phyloP scores from a whole-genome alignment of 2,797 vertebrate genomes.

The Peromyscus attwateri region DNA sequence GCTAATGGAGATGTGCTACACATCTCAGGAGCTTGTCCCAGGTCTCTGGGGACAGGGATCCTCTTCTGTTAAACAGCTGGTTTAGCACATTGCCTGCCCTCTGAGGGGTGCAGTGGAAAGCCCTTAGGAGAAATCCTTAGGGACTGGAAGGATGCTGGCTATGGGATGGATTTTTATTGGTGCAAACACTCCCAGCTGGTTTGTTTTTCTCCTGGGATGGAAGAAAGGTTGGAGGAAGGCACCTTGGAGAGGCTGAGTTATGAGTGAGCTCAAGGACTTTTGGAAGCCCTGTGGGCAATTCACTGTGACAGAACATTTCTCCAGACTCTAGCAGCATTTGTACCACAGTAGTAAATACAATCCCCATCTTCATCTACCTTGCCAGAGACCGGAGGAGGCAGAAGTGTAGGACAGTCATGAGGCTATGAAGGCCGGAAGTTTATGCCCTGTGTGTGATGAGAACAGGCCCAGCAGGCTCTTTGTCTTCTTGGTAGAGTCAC shows the following conservation, averaged over 20 bases:
- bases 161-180: conserved; percentile 73
- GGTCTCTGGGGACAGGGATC: conserved; percentile 81
- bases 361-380: neutral
- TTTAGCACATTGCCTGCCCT: conserved; percentile 86
- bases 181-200: conserved; percentile 67
- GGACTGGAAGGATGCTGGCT: conserved; percentile 78
- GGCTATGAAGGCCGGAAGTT: neutral
- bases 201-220: conserved; percentile 75
- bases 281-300: conserved; percentile 42
- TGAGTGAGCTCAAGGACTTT: conserved; percentile 42
- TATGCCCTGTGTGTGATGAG: neutral
- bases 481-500: neutral
- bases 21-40: conserved; percentile 74
- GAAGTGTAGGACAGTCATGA: neutral
- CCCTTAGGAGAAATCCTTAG: conserved; percentile 79
- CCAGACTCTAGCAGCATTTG: neutral
- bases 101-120: conserved; percentile 69
- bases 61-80: conserved; percentile 86
- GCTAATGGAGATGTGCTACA: conserved; percentile 76
- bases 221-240: conserved; percentile 33
- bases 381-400: neutral
- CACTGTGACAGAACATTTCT: neutral
- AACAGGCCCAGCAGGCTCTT: neutral
- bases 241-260: neutral
- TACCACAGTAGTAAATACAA: neutral